Conservation (phyloP, 2,888 invertebrate species). For the Chironomus tentans region DNA sequence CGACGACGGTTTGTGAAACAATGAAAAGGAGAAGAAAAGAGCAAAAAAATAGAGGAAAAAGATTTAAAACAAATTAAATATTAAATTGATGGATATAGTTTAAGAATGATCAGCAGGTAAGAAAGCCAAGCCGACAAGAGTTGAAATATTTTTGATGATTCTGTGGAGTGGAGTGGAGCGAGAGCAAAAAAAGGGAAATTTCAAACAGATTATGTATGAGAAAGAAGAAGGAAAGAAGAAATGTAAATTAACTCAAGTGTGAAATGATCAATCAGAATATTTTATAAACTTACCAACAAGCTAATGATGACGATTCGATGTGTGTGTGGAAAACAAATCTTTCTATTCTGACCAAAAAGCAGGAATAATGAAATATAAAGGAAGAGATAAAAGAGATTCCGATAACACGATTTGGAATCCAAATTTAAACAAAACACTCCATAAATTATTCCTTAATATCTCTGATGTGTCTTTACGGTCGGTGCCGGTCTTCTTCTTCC, state of each 20-base stretch:
- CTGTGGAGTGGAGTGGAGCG: background rate
- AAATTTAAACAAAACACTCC: constrained; percentile 6
- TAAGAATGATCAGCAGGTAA: constrained; percentile 4
- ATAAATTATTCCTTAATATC: background rate
- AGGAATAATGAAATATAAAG: background rate
- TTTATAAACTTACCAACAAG: constrained; percentile 8
- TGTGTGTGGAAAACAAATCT: background rate
- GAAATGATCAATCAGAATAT: constrained; percentile 24
- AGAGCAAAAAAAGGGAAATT: background rate
- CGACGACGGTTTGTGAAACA: background rate
- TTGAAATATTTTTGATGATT: background rate
- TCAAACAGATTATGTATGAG: background rate
- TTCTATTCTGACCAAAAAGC: background rate
- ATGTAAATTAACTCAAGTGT: constrained; percentile 24
- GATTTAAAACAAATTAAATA: constrained; percentile 22
- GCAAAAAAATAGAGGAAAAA: background rate
- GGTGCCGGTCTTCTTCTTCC: background rate
- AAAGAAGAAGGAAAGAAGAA: constrained; percentile 7
- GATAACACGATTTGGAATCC: constrained; percentile 6
- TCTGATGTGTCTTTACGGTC: too few species aligned
- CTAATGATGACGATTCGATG: background rate
- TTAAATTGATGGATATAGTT: constrained; percentile 24
- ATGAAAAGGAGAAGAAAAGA: background rate
- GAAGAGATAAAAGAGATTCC: constrained; percentile 3
- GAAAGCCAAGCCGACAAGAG: constrained; percentile 4